phyloP scores from a whole-genome alignment of 1,140 invertebrate genomes.

The Drosophila setifemur region DNA sequence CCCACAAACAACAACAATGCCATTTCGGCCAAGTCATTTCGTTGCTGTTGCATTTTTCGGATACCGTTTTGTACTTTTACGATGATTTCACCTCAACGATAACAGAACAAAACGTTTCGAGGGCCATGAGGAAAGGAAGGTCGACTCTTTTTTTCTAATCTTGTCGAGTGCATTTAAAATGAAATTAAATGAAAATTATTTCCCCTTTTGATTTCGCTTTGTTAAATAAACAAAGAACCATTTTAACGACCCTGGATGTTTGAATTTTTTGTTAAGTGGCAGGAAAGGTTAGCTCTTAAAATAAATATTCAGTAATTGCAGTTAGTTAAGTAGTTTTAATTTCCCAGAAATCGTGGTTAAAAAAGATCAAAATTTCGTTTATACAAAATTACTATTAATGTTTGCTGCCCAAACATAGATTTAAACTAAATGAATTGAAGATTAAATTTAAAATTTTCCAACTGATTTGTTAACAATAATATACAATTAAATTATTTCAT shows the following conservation, averaged over 20 bases:
- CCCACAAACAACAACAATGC: slow-evolving; percentile 25
- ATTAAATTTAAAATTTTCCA: too few species aligned
- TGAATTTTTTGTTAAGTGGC: slow-evolving; percentile 5
- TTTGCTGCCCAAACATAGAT: too few species aligned
- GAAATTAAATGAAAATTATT: slow-evolving; percentile 63
- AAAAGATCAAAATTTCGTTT: too few species aligned
- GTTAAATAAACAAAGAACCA: slow-evolving; percentile 4
- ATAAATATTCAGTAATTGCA: not conserved
- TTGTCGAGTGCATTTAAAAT: slow-evolving; percentile 60
- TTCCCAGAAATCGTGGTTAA: slow-evolving; percentile 1
- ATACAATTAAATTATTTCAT: too few species aligned
- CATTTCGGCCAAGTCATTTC: slow-evolving; percentile 58
- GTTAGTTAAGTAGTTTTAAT: not conserved
- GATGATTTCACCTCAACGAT: slow-evolving; percentile 39
- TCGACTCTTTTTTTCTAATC: slow-evolving; percentile 14
- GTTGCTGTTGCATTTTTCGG: slow-evolving; percentile 33
- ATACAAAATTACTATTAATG: too few species aligned
- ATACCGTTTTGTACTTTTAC: slow-evolving; percentile 49
- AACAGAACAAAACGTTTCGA: slow-evolving; percentile 46
- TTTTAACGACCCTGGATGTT: slow-evolving; percentile 2
- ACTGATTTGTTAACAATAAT: too few species aligned
- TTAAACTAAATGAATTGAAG: too few species aligned
- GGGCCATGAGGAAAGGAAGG: slow-evolving; percentile 4
- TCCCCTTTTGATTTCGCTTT: slow-evolving; percentile 24
- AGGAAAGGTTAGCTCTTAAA: not conserved